Base-by-base conservation (phyloP, 2,797 vertebrate species). In the Schizothorax lantsangensis region DNA sequence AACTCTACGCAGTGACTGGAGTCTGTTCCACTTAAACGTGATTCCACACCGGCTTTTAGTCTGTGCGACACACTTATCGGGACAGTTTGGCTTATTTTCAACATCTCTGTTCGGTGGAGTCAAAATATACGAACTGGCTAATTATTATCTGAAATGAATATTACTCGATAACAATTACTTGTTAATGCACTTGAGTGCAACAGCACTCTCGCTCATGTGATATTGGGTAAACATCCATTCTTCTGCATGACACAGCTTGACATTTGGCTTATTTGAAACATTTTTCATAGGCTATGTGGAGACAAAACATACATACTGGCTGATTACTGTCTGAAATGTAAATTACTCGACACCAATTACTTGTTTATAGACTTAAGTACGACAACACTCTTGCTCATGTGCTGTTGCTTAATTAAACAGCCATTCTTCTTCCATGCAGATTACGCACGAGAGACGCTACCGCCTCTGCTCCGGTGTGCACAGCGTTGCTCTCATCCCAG, bases 401-500 rank as follows among this genome's bases (percentile, higher is more conserved):
- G 36, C 4, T 43, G n/a, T 33, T 47, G 62, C 26, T 68, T 23
- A 69, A 49, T 59, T 62, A 11, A 72, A 80, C 62, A 72, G 64
- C 38, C 19, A 26, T 59, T 19, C 19, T 57, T 59, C 62, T 79
- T 52, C 36, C 36, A 30, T 9, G 23, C 74, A 21, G n/a, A 69
- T 85, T 71, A 79, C 49, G 52, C 84, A 10, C 30, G 33, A 66
- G 69, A 81, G 57, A 66, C 7, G 45, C 33, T 52, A 52, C 36
- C n/a, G 45, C 43, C 57, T 54, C 69, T 40, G 30, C 54, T 66
- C 57, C 1, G 17, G 33, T 80, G 77, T 33, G n/a, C 47, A 38
- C 66, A 40, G 64, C 75, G 3, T 68, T 52, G 59, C 73, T 66
- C 47, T 40, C 84, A 71, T 30, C 62, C 49, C 64, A 59, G 68